Evolutionary conservation across 1,140 invertebrate genomes (phyloP).

Genomic region (Drosophila leontia): DNA sequence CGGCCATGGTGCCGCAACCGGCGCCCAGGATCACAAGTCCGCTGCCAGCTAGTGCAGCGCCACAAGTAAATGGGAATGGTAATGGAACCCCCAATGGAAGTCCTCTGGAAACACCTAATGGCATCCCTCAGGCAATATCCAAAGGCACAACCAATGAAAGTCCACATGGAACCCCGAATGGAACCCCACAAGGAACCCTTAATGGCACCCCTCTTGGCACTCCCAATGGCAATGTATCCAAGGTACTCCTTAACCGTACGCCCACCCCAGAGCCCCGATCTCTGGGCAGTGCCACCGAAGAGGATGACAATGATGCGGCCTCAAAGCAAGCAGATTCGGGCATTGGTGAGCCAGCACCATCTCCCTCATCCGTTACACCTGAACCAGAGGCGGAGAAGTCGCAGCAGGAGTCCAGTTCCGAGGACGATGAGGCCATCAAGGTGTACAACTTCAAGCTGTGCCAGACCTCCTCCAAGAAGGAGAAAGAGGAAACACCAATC

Average conservation of each 20-base stretch:
- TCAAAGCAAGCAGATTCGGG: constrained; percentile 81
- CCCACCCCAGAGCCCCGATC: constrained; percentile 81
- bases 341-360: constrained; percentile 74
- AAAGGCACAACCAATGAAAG: constrained; percentile 2
- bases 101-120: background rate
- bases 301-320: constrained; percentile 63
- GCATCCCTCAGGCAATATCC: constrained; percentile 10
- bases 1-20: constrained; percentile 52
- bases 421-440: constrained; percentile 82
- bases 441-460: constrained; percentile 83
- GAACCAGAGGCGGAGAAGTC: constrained; percentile 54
- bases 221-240: constrained; percentile 66
- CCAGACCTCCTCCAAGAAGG: constrained; percentile 66
- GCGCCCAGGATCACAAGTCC: constrained; percentile 70
- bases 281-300: constrained; percentile 60
- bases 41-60: constrained; percentile 25
- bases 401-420: constrained; percentile 77
- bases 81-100: constrained; percentile 29
- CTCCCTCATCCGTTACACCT: constrained; percentile 60
- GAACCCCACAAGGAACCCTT: constrained; percentile 10
- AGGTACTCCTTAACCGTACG: constrained; percentile 75
- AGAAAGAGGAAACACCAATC: background rate
- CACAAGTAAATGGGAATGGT: constrained; percentile 7
- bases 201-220: background rate
- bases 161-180: background rate